Conservation (phyloP, 2,888 invertebrate species). For the Geotrupes spiniger region DNA sequence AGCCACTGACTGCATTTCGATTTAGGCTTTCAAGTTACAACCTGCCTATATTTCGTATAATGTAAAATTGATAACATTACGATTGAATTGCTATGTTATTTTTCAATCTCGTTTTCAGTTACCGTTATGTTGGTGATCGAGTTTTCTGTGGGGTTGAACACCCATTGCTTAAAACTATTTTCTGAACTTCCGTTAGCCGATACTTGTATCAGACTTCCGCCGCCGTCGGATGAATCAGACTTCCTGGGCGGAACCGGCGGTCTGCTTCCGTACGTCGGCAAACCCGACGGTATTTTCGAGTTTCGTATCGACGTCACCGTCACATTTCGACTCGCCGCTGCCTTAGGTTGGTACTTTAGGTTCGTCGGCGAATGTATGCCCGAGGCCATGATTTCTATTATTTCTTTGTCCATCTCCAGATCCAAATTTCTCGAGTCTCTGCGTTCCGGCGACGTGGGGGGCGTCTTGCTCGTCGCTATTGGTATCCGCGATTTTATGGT, state of each 20-base stretch:
- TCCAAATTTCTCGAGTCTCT: conserved; percentile 43
- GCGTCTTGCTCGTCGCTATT: conserved; percentile 46
- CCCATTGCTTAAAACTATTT: conserved; percentile 49
- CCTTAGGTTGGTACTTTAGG: conserved; percentile 42
- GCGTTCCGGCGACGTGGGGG: conserved; percentile 47
- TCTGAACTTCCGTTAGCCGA: conserved; percentile 40
- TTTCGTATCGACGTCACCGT: conserved; percentile 65
- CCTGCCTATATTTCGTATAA: no score
- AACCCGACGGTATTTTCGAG: conserved; percentile 52
- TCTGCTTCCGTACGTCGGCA: conserved; percentile 42
- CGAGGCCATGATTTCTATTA: conserved; percentile 47
- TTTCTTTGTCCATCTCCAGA: conserved; percentile 43
- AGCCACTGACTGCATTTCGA: no score
- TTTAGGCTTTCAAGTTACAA: no score
- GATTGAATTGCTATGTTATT: conserved; percentile 4
- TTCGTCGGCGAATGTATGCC: conserved; percentile 42
- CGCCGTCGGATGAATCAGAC: conserved; percentile 44
- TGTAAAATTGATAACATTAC: no score
- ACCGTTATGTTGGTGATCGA: conserved; percentile 46
- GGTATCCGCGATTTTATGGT: conserved; percentile 47
- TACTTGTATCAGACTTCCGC: conserved; percentile 33
- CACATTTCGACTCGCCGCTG: conserved; percentile 51
- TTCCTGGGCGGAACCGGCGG: conserved; percentile 54
- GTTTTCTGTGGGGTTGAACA: conserved; percentile 44
- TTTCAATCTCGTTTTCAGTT: conserved; percentile 33